Evolutionary conservation across 2,888 invertebrate species (phyloP).

Genomic region (Julus scanicus): DNA sequence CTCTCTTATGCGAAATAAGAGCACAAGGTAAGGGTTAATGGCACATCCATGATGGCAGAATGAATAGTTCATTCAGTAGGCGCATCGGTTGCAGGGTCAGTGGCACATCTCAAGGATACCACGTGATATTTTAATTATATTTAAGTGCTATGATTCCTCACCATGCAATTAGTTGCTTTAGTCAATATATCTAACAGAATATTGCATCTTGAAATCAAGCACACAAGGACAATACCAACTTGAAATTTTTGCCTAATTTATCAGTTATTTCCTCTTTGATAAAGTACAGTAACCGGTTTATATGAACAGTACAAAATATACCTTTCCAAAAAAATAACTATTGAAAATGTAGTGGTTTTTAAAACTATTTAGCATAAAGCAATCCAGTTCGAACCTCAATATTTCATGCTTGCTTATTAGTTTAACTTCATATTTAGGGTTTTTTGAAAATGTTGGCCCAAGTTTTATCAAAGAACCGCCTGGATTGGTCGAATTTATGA

Average conservation of each 20-base stretch:
- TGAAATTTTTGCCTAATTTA: background rate
- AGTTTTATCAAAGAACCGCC: conserved; percentile 48
- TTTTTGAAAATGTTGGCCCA: background rate
- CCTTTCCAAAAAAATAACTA: background rate
- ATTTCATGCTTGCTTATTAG: no score
- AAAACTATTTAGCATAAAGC: background rate
- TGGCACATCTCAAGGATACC: background rate
- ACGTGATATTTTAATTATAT: background rate
- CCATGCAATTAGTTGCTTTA: background rate
- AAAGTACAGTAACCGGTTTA: background rate
- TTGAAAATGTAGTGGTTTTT: no score
- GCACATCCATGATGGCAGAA: background rate
- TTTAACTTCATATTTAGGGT: background rate
- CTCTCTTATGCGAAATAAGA: background rate
- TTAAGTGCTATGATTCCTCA: background rate
- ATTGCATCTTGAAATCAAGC: background rate
- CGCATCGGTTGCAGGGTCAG: background rate
- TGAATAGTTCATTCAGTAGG: background rate
- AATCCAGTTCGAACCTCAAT: background rate
- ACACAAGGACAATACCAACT: background rate
- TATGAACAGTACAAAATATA: background rate
- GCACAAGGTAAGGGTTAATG: conserved; percentile 11
- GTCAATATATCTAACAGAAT: background rate
- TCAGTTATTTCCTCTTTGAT: background rate
- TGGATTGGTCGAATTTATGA: conserved; percentile 34